phyloP scores from a whole-genome alignment of 92 coral and sea anemone species.

The Pocillopora grandis region DNA sequence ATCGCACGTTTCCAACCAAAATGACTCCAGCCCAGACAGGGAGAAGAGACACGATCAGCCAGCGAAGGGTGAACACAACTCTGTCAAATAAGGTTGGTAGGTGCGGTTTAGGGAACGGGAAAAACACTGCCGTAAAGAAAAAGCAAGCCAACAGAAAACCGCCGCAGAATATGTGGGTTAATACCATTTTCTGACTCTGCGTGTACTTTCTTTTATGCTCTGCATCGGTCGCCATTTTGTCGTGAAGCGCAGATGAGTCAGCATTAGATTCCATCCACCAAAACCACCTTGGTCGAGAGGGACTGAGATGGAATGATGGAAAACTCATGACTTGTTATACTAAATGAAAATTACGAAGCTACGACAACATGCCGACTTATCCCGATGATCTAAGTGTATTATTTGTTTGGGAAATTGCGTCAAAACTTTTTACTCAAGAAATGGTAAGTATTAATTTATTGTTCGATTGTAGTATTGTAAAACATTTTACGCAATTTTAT shows the following conservation, averaged over 20 bases:
- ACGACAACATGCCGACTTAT: too few relatives aligned
- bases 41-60: slow-evolving; percentile 46
- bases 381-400: too few relatives aligned
- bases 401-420: too few relatives aligned
- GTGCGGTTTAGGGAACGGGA: slow-evolving; percentile 31
- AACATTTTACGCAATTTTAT: too few relatives aligned
- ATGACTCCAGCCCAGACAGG: slow-evolving; percentile 49
- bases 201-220: slow-evolving; percentile 5
- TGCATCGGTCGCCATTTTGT: slow-evolving; percentile 9
- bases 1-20: slow-evolving; percentile 48
- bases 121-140: background rate
- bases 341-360: too few relatives aligned
- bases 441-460: too few relatives aligned
- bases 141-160: background rate
- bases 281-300: too few relatives aligned
- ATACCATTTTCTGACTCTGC: slow-evolving; percentile 18
- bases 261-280: too few relatives aligned
- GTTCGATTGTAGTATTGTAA: too few relatives aligned
- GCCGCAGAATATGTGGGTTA: background rate
- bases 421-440: too few relatives aligned
- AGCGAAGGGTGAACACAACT: slow-evolving; percentile 50
- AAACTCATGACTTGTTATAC: too few relatives aligned
- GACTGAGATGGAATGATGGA: too few relatives aligned
- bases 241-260: background rate
- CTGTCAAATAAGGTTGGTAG: slow-evolving; percentile 52